Evolutionary conservation across 2,113 vertebrate genomes (phyloP).

Genomic region (Arizona elegans): DNA sequence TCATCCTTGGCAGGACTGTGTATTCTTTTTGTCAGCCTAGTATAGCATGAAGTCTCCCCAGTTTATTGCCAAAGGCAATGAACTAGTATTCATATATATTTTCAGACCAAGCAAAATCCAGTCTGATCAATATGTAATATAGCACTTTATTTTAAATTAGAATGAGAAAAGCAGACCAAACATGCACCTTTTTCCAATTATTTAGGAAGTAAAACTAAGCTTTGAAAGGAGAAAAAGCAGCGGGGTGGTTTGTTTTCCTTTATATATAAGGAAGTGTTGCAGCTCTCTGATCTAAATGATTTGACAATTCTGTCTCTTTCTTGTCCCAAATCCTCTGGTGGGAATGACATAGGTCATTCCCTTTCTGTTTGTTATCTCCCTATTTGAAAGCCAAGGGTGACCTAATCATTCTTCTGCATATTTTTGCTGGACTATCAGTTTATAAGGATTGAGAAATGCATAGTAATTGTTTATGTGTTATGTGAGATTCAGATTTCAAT

Average conservation of each 20-base stretch:
- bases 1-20: constrained; percentile 38
- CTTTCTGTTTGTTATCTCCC: background rate
- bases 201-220: background rate
- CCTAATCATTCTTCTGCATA: background rate
- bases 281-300: background rate
- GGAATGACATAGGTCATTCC: background rate
- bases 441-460: background rate
- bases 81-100: constrained; percentile 9
- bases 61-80: constrained; percentile 24
- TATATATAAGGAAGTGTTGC: background rate
- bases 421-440: background rate
- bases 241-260: background rate
- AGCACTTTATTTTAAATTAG: background rate
- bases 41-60: constrained; percentile 23
- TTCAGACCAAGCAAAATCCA: constrained; percentile 42
- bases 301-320: background rate
- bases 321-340: background rate
- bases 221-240: background rate
- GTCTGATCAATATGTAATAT: background rate
- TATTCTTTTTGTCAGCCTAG: constrained; percentile 8
- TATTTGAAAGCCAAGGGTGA: background rate
- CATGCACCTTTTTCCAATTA: background rate
- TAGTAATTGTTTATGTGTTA: background rate
- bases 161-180: constrained; percentile 5
- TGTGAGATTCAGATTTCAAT: background rate